phyloP scores from a whole-genome alignment of 2,888 invertebrate species.

The Drosophila flavopinicola region DNA sequence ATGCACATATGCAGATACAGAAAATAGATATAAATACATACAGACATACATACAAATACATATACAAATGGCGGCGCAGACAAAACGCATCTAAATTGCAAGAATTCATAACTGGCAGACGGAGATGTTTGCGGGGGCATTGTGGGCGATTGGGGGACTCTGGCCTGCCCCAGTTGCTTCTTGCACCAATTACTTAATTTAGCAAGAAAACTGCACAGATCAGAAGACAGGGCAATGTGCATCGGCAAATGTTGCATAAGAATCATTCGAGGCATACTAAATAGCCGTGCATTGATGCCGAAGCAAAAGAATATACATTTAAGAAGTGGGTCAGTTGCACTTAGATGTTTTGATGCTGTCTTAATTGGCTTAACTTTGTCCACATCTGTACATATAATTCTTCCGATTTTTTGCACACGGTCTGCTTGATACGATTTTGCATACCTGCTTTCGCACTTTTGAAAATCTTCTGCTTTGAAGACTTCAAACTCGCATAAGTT shows the following conservation, averaged over 20 bases:
- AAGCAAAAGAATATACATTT: constrained; percentile 7
- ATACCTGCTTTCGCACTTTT: no score
- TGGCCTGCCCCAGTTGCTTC: constrained; percentile 42
- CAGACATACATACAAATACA: constrained; percentile 15
- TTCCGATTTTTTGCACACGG: no score
- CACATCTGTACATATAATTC: no score
- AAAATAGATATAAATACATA: constrained; percentile 12
- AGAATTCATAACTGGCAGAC: constrained; percentile 49
- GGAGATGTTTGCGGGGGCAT: no score
- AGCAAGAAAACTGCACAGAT: constrained; percentile 67
- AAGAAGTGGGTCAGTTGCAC: constrained; percentile 61
- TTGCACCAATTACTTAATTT: constrained; percentile 76
- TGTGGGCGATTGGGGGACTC: constrained; percentile 1
- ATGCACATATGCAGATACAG: constrained; percentile 44
- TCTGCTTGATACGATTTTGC: no score
- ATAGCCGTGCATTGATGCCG: constrained; percentile 31
- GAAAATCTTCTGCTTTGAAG: no score
- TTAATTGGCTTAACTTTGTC: neutral
- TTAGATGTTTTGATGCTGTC: neutral
- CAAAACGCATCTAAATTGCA: constrained; percentile 66
- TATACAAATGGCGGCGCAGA: constrained; percentile 25
- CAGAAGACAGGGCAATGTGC: constrained; percentile 19
- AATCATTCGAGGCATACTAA: constrained; percentile 14
- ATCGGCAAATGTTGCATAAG: constrained; percentile 71
- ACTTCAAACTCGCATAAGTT: no score